phyloP scores from a whole-genome alignment of 1,140 invertebrate genomes.

The Drosophila pandora region DNA sequence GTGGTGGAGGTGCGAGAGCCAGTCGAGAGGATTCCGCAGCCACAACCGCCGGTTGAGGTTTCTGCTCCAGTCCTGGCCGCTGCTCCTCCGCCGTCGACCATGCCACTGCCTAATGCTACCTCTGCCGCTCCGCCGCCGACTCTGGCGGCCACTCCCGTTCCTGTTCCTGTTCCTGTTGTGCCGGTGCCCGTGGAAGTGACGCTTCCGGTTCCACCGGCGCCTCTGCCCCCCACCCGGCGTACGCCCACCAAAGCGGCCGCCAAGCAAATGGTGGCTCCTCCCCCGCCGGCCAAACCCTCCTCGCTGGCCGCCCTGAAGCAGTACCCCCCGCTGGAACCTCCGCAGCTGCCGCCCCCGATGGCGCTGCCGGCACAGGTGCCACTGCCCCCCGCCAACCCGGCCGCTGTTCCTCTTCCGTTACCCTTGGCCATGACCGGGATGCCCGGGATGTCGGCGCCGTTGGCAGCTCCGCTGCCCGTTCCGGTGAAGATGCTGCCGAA shows the following conservation, averaged over 20 bases:
- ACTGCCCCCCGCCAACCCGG: not conserved
- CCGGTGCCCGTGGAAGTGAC: not conserved
- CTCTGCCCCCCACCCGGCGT: slow-evolving; percentile 4
- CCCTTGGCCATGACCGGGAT: slow-evolving; percentile 8
- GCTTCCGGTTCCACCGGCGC: not conserved
- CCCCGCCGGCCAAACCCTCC: slow-evolving; percentile 9
- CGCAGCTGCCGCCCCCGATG: not conserved
- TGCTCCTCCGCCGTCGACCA: not conserved
- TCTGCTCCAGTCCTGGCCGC: not conserved
- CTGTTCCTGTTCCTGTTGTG: slow-evolving; percentile 5
- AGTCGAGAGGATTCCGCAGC: not conserved
- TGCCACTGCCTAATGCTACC: not conserved
- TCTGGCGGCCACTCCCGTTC: not conserved
- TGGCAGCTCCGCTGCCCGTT: not conserved
- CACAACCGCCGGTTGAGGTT: not conserved
- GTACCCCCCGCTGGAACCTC: slow-evolving; percentile 28
- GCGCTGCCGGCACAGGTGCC: slow-evolving; percentile 2
- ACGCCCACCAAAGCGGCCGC: slow-evolving; percentile 66
- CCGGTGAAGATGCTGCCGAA: slow-evolving; percentile 55
- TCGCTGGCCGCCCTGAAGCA: slow-evolving; percentile 37
- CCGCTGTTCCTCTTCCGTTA: slow-evolving; percentile 11
- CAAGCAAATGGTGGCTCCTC: slow-evolving; percentile 54
- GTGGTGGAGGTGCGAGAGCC: not conserved
- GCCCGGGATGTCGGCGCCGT: slow-evolving; percentile 6
- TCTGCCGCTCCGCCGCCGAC: not conserved